A percentile compares a stretch with the other conserved stretches of the same genome.
These are phyloP conservation scores for Cinclus mexicanus DNA, from an alignment of 2,113 vertebrate species.

Conservation along the genomic window DNA sequence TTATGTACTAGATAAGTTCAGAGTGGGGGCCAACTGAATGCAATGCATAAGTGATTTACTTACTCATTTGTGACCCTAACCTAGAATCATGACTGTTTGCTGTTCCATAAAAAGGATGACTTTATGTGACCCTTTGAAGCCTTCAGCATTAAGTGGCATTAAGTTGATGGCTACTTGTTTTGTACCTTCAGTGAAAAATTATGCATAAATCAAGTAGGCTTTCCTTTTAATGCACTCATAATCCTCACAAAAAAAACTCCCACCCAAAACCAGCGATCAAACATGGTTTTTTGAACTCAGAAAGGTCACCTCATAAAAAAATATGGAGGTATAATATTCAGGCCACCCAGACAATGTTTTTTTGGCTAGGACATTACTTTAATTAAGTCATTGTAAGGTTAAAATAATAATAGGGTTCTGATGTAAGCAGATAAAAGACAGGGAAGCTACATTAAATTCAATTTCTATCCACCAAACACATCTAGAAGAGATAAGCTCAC, in stretches of 20 bases:
- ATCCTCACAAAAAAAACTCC: constrained; percentile 36
- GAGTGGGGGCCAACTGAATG: neutral
- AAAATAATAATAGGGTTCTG: constrained; percentile 36
- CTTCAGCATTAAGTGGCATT: constrained; percentile 37
- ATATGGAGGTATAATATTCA: neutral
- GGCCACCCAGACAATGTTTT: constrained; percentile 20
- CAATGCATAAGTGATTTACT: neutral
- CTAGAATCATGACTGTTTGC: constrained; percentile 1
- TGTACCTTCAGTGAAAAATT: constrained; percentile 37
- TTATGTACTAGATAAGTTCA: neutral
- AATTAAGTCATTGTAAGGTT: constrained; percentile 36
- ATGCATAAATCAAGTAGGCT: constrained; percentile 30
- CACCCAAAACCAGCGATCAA: neutral
- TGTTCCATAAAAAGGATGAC: neutral
- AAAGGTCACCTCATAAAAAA: constrained; percentile 50
- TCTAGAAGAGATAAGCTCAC: neutral
- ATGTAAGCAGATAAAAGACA: constrained; percentile 31
- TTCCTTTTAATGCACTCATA: constrained; percentile 30
- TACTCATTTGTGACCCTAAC: neutral
- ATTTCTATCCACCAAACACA: neutral
- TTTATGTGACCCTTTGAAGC: constrained; percentile 12
- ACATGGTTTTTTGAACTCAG: constrained; percentile 27
- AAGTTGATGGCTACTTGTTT: constrained; percentile 46
- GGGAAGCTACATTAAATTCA: neutral
- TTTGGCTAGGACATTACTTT: neutral